Evolutionary conservation across 2,888 invertebrate genomes (phyloP), one percentile per base, ranked within the genome.

Genomic region (Stegophylla sp.): DNA sequence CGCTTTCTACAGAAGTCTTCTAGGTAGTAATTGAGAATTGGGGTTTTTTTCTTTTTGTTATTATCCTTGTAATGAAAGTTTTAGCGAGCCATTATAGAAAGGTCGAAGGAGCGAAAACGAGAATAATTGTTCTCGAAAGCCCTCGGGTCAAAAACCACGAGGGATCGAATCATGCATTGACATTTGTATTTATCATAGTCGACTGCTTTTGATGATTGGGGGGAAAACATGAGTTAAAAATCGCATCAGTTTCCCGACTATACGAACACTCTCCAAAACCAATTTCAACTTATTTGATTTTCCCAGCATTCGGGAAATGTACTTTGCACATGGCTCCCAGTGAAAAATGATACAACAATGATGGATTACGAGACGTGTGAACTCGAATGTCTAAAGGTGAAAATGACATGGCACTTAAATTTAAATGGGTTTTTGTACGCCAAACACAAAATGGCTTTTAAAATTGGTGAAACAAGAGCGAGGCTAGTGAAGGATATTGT

Each of bases 321-420:
- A 77, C 56, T 77, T 77, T 63, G 63, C 63, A 67, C 45, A 67
- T n/a, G 56, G 53, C 26, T 56, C 56, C 26, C 28, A 10, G 26
- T 77, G 77, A 77, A 77, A 77, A 77, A 77, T 66, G 77, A 77
- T 77, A 77, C 77, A 59, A 67, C 76, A 69, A 59, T 77, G 77
- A 77, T 77, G 66, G 77, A 77, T 77, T 15, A 56, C 76, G 28
- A 53, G 53, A 69, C 77, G 67, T 77, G 77, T 77, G 77, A 77
- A 67, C 67, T 45, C 67, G 20, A 45, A 67, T 53, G 67, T 56
- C 59, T 66, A 1, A 59, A 67, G 77, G 77, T 77, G 63, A 74
- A 74, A 63, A 77, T 56, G 56, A 69, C 66, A 59, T 43, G n/a
- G 51, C 77, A 67, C 67, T 67, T 67, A 69, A 66, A 77, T 77